Conservation (phyloP, 2,113 vertebrate species). For the Herpailurus yagouaroundi region DNA sequence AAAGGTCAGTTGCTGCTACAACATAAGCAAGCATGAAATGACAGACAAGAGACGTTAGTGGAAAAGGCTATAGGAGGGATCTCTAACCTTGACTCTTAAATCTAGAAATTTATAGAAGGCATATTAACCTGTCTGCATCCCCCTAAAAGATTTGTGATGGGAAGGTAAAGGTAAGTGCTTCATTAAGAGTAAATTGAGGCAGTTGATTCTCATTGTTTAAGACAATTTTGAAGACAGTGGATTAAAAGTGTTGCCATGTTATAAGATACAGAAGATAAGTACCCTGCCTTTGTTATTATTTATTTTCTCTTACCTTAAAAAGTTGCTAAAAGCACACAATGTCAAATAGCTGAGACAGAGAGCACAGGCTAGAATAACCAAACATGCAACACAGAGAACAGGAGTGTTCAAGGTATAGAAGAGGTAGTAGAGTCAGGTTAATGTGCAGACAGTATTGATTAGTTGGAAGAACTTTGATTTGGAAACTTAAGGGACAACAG, state of each 20-base stretch:
- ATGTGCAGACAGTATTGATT: background rate
- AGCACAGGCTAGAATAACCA: background rate
- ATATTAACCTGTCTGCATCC: background rate
- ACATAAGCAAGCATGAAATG: background rate
- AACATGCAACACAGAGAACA: background rate
- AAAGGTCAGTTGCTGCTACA: background rate
- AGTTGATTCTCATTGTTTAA: slow-evolving; percentile 1
- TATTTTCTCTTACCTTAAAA: background rate
- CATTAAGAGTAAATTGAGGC: slow-evolving; percentile 48
- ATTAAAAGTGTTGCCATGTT: background rate
- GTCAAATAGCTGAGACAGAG: background rate
- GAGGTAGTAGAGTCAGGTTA: background rate
- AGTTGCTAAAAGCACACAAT: background rate
- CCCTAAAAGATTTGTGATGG: slow-evolving; percentile 24
- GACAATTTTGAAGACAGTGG: background rate
- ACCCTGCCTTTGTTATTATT: rapidly evolving
- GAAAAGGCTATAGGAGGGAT: background rate
- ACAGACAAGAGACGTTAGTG: background rate
- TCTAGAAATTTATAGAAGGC: background rate
- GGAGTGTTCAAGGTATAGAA: background rate
- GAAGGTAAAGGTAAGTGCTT: background rate
- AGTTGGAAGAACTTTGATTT: background rate
- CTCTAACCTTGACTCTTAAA: background rate
- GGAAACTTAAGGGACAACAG: background rate
- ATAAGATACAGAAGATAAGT: background rate